Conservation (phyloP, 2,113 vertebrate species). For the Eretmochelys imbricata region DNA sequence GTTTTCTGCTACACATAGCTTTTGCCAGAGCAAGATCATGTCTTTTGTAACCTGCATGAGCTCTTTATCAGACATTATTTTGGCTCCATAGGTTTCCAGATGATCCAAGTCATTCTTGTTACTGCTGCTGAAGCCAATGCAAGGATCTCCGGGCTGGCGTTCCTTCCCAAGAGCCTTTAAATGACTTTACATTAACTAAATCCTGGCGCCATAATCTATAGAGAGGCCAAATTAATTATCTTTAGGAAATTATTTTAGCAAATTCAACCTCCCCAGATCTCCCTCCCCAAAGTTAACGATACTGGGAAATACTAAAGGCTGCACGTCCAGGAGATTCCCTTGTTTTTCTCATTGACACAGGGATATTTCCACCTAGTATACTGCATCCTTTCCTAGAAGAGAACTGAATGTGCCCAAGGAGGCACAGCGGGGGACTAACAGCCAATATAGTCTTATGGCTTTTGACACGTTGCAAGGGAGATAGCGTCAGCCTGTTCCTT, state of each 20-base stretch:
- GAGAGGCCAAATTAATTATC: neutral
- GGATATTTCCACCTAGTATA: constrained; percentile 35
- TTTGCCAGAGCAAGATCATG: neutral
- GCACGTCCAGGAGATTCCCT: constrained; percentile 56
- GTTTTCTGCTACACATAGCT: neutral
- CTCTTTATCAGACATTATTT: neutral
- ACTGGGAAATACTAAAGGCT: constrained; percentile 53
- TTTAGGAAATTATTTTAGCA: constrained; percentile 4
- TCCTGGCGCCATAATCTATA: neutral
- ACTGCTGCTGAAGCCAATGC: neutral
- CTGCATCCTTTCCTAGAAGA: constrained; percentile 32
- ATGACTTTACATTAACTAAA: neutral
- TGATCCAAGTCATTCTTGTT: neutral
- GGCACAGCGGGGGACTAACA: constrained; percentile 74
- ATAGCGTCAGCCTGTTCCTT: constrained; percentile 58
- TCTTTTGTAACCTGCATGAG: neutral
- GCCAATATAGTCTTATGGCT: constrained; percentile 71
- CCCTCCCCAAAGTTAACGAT: constrained; percentile 42
- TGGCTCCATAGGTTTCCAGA: neutral
- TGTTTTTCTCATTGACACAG: constrained; percentile 59
- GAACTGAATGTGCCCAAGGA: constrained; percentile 61
- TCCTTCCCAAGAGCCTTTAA: constrained; percentile 3
- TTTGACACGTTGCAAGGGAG: constrained; percentile 53
- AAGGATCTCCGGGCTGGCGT: neutral
- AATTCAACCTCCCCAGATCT: constrained; percentile 9